Evolutionary conservation across 2,113 vertebrate genomes (phyloP), one percentile per base, ranked within the genome.

Genomic region (Aleadryas rufinucha): DNA sequence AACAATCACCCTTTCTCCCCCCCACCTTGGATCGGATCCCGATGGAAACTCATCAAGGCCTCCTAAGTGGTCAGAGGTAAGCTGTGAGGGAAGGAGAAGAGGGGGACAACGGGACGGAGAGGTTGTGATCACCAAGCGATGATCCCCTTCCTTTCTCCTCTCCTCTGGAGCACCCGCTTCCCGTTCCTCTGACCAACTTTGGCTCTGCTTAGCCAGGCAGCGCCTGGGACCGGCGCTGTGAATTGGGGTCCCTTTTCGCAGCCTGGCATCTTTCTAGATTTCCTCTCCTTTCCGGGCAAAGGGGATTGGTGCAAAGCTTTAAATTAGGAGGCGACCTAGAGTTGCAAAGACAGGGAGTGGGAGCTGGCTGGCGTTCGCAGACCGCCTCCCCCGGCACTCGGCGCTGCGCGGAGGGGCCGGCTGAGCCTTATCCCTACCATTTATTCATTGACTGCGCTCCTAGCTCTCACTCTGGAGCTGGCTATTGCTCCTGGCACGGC

Each of bases 221-320:
- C 60, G 52, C 76, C 84, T 41, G 85, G 78, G 70, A 90, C 95
- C 87, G 60, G 87, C 60, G 44, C 94, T 72, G 88, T 13, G 47
- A 57, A 52, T 6, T 70, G 86, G 64, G 85, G 66, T 85, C 65
- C 80, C 93, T 35, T 85, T 70, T 89, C 30, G n/a, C 93, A 86
- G 63, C 44, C 57, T 80, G 92, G 41, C 90, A 96, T 93, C 75
- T 92, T 93, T 76, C 76, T 78, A 78, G 41, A 53, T 70, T 50
- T 90, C 84, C 80, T 71, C 78, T 92, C 59, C 85, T 93, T 59
- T 74, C 76, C 54, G 42, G 76, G n/a, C 57, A 78, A 89, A 93
- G 92, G 92, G 95, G 96, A 72, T 95, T 93, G 96, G 93, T 72
- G 96, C 97, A 97, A 97, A 97, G 94, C 96, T 96, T 94, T 96